These are phyloP conservation scores for Diadegma fenestrale DNA, from an alignment of 2,888 invertebrate genomes.

Conservation along the genomic window DNA sequence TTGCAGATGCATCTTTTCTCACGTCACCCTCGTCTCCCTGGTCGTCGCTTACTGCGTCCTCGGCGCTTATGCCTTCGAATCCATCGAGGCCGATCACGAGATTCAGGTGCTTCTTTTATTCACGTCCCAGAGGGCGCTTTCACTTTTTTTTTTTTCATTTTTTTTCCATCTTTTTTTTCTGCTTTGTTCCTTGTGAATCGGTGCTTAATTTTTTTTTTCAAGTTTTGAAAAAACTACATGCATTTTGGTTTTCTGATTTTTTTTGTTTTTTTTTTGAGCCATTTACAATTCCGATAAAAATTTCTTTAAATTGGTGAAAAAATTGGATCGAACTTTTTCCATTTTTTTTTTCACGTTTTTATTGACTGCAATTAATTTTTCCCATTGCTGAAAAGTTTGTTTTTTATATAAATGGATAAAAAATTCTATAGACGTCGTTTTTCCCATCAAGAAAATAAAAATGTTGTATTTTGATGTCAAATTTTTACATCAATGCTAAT, in stretches of 20 bases:
- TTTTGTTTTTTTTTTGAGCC: neutral
- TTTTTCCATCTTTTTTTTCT: slow-evolving; percentile 35
- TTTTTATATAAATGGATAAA: neutral
- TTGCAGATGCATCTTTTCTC: slow-evolving; percentile 91
- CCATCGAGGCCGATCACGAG: slow-evolving; percentile 91
- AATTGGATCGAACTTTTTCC: neutral
- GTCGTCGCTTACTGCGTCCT: slow-evolving; percentile 96
- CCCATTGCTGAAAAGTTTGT: neutral
- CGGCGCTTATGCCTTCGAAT: slow-evolving; percentile 94
- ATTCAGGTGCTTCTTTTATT: slow-evolving; percentile 86
- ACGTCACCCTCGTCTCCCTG: slow-evolving; percentile 94
- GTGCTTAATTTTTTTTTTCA: neutral
- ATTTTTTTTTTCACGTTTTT: neutral
- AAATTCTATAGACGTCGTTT: neutral
- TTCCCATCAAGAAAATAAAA: neutral
- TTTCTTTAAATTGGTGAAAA: neutral
- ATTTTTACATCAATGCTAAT: neutral
- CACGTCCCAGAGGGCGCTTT: neutral
- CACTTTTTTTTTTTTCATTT: neutral
- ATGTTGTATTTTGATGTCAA: neutral
- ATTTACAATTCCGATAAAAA: neutral
- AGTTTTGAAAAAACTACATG: neutral
- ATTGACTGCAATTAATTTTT: too few species aligned
- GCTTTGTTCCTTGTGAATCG: neutral
- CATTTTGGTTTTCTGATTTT: neutral